A percentile compares a stretch with the other conserved stretches of the same genome.
Conservation (phyloP, 2,888 invertebrate genomes). For the Eupelmus urozonus region DNA sequence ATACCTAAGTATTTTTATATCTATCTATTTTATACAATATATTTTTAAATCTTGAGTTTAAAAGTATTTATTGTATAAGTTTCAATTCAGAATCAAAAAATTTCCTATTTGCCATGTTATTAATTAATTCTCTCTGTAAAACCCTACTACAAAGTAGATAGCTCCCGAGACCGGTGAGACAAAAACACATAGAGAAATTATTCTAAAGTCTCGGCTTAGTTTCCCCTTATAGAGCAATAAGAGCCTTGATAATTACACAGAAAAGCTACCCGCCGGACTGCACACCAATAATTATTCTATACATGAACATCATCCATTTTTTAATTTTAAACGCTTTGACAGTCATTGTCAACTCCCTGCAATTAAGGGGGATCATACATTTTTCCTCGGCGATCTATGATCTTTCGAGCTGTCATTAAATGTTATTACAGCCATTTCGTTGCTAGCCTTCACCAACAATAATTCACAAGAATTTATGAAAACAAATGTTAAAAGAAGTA, state of each 20-base stretch:
- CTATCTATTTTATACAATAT: no score
- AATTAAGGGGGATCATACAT: constrained; percentile 19
- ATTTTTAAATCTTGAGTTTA: no score
- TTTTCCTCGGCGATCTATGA: constrained; percentile 1
- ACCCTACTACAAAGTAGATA: constrained; percentile 36
- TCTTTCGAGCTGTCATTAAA: neutral
- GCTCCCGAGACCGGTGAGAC: constrained; percentile 2
- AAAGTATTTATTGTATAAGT: no score
- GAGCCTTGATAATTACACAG: constrained; percentile 20
- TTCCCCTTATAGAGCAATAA: constrained; percentile 26
- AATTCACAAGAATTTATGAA: neutral
- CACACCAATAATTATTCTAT: neutral
- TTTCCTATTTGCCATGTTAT: no score
- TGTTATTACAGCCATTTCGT: no score
- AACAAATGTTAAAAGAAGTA: neutral
- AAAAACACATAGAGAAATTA: neutral
- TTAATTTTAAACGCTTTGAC: constrained; percentile 10
- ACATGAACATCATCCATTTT: constrained; percentile 11
- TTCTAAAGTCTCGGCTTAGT: neutral
- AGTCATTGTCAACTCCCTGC: neutral
- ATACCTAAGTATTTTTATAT: no score
- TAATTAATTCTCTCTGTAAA: no score
- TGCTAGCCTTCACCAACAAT: no score
- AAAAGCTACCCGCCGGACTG: neutral
- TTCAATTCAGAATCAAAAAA: no score